Conservation (phyloP, 2,888 invertebrate genomes). For the Pristionchus arcanus region DNA sequence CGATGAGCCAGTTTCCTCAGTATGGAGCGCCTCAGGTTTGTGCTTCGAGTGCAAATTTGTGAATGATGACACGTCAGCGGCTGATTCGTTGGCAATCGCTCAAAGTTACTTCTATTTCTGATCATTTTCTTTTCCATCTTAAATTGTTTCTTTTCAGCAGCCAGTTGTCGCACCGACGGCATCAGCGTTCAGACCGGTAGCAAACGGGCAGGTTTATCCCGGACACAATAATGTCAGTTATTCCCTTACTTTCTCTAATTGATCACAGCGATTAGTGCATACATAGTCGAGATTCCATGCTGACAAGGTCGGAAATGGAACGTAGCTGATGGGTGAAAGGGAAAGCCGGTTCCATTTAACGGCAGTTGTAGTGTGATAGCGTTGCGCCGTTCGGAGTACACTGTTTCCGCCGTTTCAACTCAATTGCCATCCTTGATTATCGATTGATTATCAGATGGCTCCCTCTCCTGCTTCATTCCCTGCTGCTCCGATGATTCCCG, state of each 20-base stretch:
- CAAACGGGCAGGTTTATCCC: background rate
- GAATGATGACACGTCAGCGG: conserved; percentile 36
- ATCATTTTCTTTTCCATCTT: background rate
- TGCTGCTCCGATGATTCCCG: conserved; percentile 28
- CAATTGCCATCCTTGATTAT: background rate
- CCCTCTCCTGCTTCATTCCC: conserved; percentile 26
- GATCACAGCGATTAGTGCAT: background rate
- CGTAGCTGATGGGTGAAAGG: background rate
- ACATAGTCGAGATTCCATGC: background rate
- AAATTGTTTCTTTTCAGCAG: background rate
- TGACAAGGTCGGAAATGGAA: conserved; percentile 1
- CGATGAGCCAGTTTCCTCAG: conserved; percentile 61
- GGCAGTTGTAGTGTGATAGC: conserved; percentile 37
- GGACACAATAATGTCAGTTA: conserved; percentile 22
- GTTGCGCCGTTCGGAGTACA: conserved; percentile 27
- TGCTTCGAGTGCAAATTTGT: background rate
- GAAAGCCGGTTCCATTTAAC: conserved; percentile 42
- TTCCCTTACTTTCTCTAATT: background rate
- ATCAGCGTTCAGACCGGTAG: conserved; percentile 34
- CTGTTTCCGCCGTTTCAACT: conserved; percentile 1
- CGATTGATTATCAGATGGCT: conserved; percentile 1
- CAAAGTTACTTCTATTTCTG: background rate
- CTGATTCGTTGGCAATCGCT: background rate
- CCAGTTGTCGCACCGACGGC: background rate
- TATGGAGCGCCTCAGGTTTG: conserved; percentile 52